A percentile compares a stretch with the other conserved stretches of the same genome.
These are phyloP conservation scores for Andrena haemorrhoa DNA, from an alignment of 2,888 invertebrate genomes.

Conservation along the genomic window DNA sequence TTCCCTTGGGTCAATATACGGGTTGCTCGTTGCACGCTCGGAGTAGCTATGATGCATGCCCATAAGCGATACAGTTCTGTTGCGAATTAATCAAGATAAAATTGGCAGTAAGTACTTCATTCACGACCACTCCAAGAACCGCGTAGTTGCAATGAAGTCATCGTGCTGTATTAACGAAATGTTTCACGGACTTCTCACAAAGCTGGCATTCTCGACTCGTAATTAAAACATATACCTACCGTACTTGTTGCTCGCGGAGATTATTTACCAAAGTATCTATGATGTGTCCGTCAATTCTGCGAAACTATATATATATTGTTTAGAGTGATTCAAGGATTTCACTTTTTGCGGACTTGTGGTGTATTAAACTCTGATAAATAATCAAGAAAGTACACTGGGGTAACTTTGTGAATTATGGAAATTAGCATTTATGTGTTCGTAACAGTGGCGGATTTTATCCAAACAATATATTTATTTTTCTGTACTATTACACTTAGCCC, in stretches of 20 bases:
- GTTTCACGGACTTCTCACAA: slow-evolving; percentile 8
- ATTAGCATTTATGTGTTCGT: background rate
- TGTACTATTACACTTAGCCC: no score
- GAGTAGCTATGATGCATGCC: background rate
- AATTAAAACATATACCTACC: background rate
- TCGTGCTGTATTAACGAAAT: slow-evolving; percentile 6
- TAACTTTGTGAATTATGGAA: background rate
- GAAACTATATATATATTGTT: no score
- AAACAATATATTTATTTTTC: no score
- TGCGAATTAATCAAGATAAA: slow-evolving; percentile 49
- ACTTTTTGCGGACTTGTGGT: background rate
- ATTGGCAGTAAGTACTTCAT: slow-evolving; percentile 27
- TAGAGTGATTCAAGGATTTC: background rate
- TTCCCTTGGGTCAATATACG: background rate
- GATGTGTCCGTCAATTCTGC: background rate
- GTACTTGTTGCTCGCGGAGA: background rate
- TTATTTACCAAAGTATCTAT: background rate
- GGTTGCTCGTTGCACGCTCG: background rate
- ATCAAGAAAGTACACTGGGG: background rate
- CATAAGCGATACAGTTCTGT: slow-evolving; percentile 7
- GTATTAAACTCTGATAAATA: background rate
- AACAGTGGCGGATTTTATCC: no score
- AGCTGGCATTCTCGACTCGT: background rate
- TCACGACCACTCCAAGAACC: background rate
- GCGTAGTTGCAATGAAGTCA: slow-evolving; percentile 10